Evolutionary conservation across 2,113 vertebrate species (phyloP).

Genomic region (Limanda limanda): DNA sequence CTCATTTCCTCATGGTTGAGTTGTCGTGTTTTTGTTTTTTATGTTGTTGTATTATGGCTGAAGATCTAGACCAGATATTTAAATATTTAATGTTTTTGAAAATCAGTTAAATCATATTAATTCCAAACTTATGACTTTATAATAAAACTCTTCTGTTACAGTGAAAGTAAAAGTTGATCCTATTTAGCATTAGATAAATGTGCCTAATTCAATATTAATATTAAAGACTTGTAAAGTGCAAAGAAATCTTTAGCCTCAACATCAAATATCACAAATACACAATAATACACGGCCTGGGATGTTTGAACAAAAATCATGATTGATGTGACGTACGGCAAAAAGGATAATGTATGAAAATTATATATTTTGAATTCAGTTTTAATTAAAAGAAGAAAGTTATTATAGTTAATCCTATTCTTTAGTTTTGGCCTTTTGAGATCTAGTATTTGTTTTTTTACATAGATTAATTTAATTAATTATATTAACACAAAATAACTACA

Average conservation of each 20-base stretch:
- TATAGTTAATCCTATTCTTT: background rate
- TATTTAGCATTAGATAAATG: background rate
- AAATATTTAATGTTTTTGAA: background rate
- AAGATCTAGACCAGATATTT: background rate
- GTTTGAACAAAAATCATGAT: background rate
- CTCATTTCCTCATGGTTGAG: background rate
- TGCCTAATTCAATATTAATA: too few relatives aligned
- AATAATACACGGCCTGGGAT: too few relatives aligned
- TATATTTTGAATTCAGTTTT: background rate
- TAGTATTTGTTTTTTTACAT: background rate
- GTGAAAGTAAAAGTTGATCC: background rate
- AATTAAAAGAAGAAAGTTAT: background rate
- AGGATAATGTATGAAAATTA: background rate
- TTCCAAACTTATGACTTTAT: background rate
- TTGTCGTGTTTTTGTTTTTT: background rate
- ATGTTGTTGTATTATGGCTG: background rate
- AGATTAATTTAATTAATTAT: background rate
- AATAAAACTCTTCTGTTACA: background rate
- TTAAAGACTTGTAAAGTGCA: too few relatives aligned
- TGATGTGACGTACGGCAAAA: background rate
- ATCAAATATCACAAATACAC: too few relatives aligned
- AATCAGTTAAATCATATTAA: background rate
- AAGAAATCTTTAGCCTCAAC: too few relatives aligned
- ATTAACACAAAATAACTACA: background rate
- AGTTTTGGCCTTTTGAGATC: background rate